These are phyloP conservation scores for Synanthedon vespiformis DNA, from an alignment of 2,888 invertebrate genomes.

Conservation along the genomic window DNA sequence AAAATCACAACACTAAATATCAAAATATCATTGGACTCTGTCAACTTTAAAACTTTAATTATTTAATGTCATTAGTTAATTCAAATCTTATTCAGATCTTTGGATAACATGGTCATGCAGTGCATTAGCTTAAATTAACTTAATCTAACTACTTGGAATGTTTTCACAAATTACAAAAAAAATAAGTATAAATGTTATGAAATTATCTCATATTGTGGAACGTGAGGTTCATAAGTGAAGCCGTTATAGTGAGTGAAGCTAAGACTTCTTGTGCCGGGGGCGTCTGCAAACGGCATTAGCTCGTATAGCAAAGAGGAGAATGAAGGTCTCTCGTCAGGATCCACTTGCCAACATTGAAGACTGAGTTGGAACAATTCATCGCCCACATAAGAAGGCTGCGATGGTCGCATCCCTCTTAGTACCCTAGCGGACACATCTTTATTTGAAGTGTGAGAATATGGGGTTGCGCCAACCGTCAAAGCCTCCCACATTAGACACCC, in stretches of 20 bases:
- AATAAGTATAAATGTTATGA: conserved; percentile 15
- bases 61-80: too few species aligned
- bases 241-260: conserved; percentile 62
- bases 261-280: conserved; percentile 38
- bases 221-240: conserved; percentile 54
- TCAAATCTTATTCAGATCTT: too few species aligned
- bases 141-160: too few species aligned
- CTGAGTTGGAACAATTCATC: conserved; percentile 86
- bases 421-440: conserved; percentile 77
- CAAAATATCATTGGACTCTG: too few species aligned
- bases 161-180: too few species aligned
- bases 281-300: conserved; percentile 41
- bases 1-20: too few species aligned
- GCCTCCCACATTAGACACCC: conserved; percentile 88
- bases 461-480: conserved; percentile 82
- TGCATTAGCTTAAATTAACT: too few species aligned
- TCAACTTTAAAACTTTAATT: too few species aligned
- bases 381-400: conserved; percentile 79
- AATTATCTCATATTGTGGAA: conserved; percentile 54
- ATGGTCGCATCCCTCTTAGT: conserved; percentile 77
- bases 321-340: conserved; percentile 82
- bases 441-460: conserved; percentile 76
- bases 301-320: conserved; percentile 73
- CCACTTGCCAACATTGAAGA: conserved; percentile 86
- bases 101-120: too few species aligned